phyloP scores from a whole-genome alignment of 2,888 invertebrate species.

The Opisthograptis luteolata region DNA sequence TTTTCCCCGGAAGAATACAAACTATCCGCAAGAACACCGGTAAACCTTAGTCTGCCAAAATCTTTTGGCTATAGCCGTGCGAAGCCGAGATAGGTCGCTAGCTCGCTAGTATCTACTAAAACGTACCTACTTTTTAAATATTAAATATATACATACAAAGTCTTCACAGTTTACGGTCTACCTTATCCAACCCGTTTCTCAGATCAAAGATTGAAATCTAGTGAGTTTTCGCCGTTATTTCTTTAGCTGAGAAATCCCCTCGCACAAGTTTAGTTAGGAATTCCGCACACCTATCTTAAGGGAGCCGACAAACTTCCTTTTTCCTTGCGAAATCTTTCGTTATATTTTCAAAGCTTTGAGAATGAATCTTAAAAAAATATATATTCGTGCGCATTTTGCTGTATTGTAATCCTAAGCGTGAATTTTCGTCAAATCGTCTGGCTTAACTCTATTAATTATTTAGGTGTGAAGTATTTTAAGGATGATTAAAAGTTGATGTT shows the following conservation, averaged over 20 bases:
- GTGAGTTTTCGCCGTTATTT: conserved; percentile 65
- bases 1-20: too few species aligned
- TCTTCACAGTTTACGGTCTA: conserved; percentile 12
- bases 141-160: too few species aligned
- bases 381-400: conserved; percentile 18
- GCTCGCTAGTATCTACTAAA: too few species aligned
- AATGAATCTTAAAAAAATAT: conserved; percentile 32
- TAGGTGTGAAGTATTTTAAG: too few species aligned
- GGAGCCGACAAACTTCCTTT: conserved; percentile 59
- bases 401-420: background rate
- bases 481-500: too few species aligned
- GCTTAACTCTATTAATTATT: too few species aligned
- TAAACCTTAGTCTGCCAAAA: too few species aligned
- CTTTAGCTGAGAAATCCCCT: conserved; percentile 67
- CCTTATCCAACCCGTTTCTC: conserved; percentile 38
- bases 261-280: conserved; percentile 71
- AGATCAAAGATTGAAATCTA: conserved; percentile 49
- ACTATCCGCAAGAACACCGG: too few species aligned
- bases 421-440: too few species aligned
- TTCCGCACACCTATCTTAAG: conserved; percentile 69
- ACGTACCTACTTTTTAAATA: too few species aligned
- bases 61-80: too few species aligned
- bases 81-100: too few species aligned
- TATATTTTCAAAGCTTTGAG: conserved; percentile 34
- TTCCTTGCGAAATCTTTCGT: conserved; percentile 57